A percentile compares a stretch with the other conserved stretches of the same genome.
phyloP scores from a whole-genome alignment of 2,888 invertebrate species.

The Ptilodon capucinus region DNA sequence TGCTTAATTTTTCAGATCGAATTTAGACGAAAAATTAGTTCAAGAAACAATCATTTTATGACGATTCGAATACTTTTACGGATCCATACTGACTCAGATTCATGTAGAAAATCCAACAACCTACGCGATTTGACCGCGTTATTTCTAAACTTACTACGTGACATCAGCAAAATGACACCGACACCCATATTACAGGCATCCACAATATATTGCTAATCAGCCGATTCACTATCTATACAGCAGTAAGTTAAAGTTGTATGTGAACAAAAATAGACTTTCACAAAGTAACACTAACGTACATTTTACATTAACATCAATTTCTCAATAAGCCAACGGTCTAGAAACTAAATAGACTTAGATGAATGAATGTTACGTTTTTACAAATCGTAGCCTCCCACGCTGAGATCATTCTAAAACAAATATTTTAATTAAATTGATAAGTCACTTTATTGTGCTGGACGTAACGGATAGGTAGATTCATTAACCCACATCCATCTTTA shows the following conservation, averaged over 20 bases:
- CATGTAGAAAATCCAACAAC: neutral
- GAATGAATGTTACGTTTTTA: slow-evolving; percentile 8
- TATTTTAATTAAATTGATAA: slow-evolving; percentile 1
- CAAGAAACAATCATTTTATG: neutral
- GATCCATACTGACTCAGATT: neutral
- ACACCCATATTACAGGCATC: neutral
- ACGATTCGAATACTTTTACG: neutral
- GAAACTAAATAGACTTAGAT: neutral
- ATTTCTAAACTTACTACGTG: neutral
- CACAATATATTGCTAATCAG: neutral
- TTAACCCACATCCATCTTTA: neutral
- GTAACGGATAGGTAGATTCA: neutral
- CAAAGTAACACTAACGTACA: neutral
- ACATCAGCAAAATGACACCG: neutral
- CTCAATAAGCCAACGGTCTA: neutral
- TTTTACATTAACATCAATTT: neutral
- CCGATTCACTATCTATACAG: neutral
- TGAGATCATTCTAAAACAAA: neutral
- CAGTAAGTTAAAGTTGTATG: neutral
- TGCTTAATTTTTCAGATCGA: too few relatives aligned
- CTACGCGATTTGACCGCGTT: neutral
- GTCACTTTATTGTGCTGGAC: neutral
- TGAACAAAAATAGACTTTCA: neutral
- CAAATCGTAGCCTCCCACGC: neutral
- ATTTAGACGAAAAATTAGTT: too few relatives aligned